Evolutionary conservation across 2,797 vertebrate genomes (phyloP).

Genomic region (Bradypodion pumilum): DNA sequence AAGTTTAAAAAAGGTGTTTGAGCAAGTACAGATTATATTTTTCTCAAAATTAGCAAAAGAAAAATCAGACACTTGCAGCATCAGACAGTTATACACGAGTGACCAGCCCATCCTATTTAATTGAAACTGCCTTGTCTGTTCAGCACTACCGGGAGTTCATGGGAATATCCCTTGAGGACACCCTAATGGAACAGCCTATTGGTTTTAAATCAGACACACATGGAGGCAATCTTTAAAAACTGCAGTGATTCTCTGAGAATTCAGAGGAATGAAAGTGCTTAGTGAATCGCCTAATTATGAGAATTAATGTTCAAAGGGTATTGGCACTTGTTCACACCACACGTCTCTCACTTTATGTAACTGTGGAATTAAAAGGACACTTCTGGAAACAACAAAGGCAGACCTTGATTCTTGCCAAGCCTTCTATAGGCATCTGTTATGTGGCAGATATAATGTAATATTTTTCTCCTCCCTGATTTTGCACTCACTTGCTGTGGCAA

Average conservation of each 20-base stretch:
- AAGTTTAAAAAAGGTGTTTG: conserved; percentile 18
- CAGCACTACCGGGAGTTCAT: conserved; percentile 28
- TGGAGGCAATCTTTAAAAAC: conserved; percentile 18
- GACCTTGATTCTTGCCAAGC: neutral
- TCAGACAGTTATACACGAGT: conserved; percentile 27
- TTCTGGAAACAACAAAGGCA: neutral
- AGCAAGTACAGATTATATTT: neutral
- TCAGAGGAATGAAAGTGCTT: neutral
- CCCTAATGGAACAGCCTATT: conserved; percentile 24
- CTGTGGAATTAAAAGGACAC: conserved; percentile 36
- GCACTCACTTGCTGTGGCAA: neutral
- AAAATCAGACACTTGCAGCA: neutral
- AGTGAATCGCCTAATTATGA: conserved; percentile 14
- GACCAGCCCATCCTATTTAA: conserved; percentile 43
- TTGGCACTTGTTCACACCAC: conserved; percentile 1
- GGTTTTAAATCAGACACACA: conserved; percentile 38
- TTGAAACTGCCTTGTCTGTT: conserved; percentile 53
- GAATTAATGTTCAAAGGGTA: neutral
- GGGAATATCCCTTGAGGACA: conserved; percentile 26
- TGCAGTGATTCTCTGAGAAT: conserved; percentile 11
- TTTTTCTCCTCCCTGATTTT: neutral
- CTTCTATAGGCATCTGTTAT: neutral
- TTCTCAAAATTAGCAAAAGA: conserved; percentile 23
- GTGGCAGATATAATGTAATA: neutral
- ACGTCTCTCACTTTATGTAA: conserved; percentile 3